These are phyloP conservation scores for Linurgus olivaceus DNA, from an alignment of 2,797 vertebrate species.

Conservation along the genomic window DNA sequence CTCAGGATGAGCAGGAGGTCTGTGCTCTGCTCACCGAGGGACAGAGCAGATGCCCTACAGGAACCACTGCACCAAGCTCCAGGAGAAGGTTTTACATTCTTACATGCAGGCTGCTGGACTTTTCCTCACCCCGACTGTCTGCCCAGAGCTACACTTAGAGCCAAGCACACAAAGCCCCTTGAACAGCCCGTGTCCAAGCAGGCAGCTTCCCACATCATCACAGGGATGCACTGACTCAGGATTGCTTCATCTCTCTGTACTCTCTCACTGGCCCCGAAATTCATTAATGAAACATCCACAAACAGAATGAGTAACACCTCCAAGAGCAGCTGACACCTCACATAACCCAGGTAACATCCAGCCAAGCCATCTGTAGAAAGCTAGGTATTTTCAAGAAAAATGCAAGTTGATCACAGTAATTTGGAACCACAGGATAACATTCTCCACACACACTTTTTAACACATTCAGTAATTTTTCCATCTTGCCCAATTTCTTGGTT, in stretches of 20 bases:
- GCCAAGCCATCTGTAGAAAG: not conserved
- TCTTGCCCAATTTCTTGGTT: not conserved
- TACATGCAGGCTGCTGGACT: not conserved
- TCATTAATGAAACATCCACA: not conserved
- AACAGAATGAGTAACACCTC: not conserved
- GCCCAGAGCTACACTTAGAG: not conserved
- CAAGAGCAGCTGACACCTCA: not conserved
- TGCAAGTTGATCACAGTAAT: not conserved
- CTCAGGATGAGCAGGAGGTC: not conserved
- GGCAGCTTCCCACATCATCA: not conserved
- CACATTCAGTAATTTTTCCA: not conserved
- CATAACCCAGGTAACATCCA: not conserved
- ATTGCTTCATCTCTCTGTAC: not conserved
- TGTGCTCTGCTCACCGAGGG: rapidly evolving
- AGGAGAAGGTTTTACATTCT: not conserved
- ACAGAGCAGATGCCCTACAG: not conserved
- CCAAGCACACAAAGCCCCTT: not conserved
- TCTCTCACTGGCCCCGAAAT: rapidly evolving
- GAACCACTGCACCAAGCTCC: not conserved
- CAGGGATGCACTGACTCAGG: not conserved
- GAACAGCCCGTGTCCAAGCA: not conserved
- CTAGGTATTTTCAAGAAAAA: not conserved
- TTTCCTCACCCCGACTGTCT: not conserved
- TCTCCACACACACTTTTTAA: not conserved
- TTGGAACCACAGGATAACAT: not conserved